These are phyloP conservation scores for Lamprotornis superbus DNA, from an alignment of 2,113 vertebrate species.

Conservation along the genomic window DNA sequence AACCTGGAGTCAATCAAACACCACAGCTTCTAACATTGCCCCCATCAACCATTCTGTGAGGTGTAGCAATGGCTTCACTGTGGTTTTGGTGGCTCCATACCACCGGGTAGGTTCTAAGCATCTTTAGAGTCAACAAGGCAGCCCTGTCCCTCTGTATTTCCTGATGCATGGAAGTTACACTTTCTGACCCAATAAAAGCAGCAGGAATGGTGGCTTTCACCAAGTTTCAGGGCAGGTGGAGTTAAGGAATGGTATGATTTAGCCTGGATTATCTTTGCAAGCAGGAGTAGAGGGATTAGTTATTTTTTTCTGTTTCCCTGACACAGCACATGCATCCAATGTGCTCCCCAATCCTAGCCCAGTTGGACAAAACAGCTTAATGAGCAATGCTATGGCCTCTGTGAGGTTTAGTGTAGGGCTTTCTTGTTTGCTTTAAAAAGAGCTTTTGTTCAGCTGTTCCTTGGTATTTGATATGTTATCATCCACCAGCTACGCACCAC, in stretches of 20 bases:
- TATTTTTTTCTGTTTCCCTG: neutral
- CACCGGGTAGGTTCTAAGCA: neutral
- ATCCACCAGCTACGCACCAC: neutral
- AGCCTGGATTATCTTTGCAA: neutral
- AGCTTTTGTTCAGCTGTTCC: neutral
- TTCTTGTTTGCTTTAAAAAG: neutral
- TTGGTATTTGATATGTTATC: neutral
- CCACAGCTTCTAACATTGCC: neutral
- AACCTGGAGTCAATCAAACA: neutral
- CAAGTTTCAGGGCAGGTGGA: neutral
- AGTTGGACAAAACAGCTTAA: neutral
- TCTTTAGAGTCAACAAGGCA: neutral
- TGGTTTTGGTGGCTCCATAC: neutral
- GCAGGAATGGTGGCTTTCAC: neutral
- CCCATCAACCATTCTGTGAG: neutral
- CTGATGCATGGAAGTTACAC: neutral
- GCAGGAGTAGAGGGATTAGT: neutral
- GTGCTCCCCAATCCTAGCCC: neutral
- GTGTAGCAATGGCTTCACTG: neutral
- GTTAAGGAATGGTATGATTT: neutral
- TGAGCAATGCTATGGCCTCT: neutral
- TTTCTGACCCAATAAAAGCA: neutral
- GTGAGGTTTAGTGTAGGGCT: neutral
- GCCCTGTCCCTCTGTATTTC: neutral
- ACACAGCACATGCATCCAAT: neutral